Conservation (phyloP, 2,797 vertebrate genomes). For the Glyptemys insculpta region DNA sequence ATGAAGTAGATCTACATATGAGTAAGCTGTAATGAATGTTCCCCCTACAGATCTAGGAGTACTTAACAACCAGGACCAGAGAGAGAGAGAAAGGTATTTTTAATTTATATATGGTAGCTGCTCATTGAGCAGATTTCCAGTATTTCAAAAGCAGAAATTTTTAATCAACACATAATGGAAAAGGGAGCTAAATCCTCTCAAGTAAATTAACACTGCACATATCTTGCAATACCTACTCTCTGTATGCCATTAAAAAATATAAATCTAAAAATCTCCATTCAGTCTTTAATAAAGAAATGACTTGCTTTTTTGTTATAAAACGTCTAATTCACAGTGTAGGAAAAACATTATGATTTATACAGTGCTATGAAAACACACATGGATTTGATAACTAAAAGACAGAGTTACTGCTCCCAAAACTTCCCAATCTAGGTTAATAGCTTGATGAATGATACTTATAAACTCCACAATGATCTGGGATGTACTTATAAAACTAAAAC, state of each 20-base stretch:
- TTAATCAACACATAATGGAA: slow-evolving; percentile 48
- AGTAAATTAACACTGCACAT: slow-evolving; percentile 6
- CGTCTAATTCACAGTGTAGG: background rate
- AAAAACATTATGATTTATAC: background rate
- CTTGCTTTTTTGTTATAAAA: background rate
- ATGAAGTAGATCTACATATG: slow-evolving; percentile 81
- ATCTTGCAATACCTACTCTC: background rate
- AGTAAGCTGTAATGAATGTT: slow-evolving; percentile 76
- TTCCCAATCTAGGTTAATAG: background rate
- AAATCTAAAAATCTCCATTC: background rate
- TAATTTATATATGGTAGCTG: slow-evolving; percentile 71
- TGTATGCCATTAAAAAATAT: background rate
- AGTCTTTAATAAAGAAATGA: background rate
- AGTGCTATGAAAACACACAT: background rate
- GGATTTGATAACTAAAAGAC: background rate
- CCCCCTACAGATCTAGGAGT: slow-evolving; percentile 77
- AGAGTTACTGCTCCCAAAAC: background rate
- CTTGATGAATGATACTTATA: background rate
- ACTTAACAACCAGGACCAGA: slow-evolving; percentile 71
- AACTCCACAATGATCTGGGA: background rate
- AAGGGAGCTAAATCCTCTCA: slow-evolving; percentile 46
- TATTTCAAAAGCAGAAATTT: slow-evolving; percentile 64
- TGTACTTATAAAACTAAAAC: background rate
- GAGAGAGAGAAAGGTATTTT: slow-evolving; percentile 66
- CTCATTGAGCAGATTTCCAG: slow-evolving; percentile 48